Base-by-base conservation (phyloP, 92 coral and sea anemone genomes). In the Heteractis magnifica region DNA sequence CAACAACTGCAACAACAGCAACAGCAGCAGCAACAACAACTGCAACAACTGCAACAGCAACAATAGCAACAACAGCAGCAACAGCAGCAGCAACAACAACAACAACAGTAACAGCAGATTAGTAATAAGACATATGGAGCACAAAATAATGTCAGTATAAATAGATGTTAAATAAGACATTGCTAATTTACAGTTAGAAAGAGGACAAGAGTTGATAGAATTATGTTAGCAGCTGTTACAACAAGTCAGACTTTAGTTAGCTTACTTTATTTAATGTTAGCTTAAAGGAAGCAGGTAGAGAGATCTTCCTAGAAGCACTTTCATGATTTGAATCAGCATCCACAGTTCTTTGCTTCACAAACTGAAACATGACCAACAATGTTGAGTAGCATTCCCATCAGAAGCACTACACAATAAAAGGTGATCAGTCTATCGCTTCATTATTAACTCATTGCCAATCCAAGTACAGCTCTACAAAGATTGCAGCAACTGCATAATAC, bases 271-370 rank as follows among this genome's bases (percentile, higher is more conserved):
- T 48, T 68, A 68, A 68, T 8, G 73, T 68, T 68, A 68, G 10
- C 76, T 72, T 90, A 71, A 82, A 90, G 44, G 92, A 85, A 10
- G 93, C 79, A 59, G 93, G 93, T 64, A 87, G 79, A 79, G 95
- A 92, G 10, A 82, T 83, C 82, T 87, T 90, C 73, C 88, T 85
- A 23, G 74, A 68, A 6, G 15, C 73, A 68, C 73, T 68, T 26
- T 58, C 19, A 68, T 58, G 83, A 15, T 49, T 51, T 11, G 68
- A 10, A 51, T 78, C 60, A n/a, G 83, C 72, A 14, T 85, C 82
- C 11, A 84, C 6, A 76, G 82, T 65, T 58, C 72, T 76, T 51
- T 72, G 88, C 75, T 56, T 85, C 20, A 68, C 83, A 71, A 85
- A 85, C 52, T 79, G 88, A 78, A 77, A 71, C 84, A 81, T 81